Conservation (phyloP, 2,888 invertebrate species). For the Pyrgus malvae region DNA sequence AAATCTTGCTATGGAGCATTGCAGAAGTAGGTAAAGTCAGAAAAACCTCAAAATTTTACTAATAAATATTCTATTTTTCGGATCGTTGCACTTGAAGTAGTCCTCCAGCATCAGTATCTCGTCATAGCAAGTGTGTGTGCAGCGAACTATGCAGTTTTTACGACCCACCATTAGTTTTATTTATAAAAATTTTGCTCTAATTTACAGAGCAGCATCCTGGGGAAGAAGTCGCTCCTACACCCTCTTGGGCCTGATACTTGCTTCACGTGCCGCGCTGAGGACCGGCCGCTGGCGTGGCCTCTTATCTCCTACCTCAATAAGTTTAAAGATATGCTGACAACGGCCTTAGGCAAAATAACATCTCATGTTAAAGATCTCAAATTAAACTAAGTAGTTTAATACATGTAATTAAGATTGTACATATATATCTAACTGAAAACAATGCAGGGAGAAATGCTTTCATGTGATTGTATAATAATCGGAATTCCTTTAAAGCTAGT, state of each 20-base stretch:
- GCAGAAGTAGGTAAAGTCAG: too few species aligned
- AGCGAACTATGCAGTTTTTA: background rate
- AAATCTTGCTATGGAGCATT: too few species aligned
- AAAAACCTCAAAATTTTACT: too few species aligned
- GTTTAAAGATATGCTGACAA: constrained; percentile 48
- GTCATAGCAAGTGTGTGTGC: background rate
- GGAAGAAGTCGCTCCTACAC: constrained; percentile 51
- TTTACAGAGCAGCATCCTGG: constrained; percentile 57
- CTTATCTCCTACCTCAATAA: constrained; percentile 54
- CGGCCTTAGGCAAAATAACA: constrained; percentile 10
- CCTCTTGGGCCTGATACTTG: constrained; percentile 52
- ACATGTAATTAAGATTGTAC: too few species aligned
- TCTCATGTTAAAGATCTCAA: constrained; percentile 14
- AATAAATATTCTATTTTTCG: too few species aligned
- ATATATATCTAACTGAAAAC: too few species aligned
- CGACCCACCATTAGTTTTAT: background rate
- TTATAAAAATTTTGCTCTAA: background rate
- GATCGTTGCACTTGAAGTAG: too few species aligned
- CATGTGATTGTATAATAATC: too few species aligned
- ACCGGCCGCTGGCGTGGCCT: constrained; percentile 61
- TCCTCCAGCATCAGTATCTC: background rate
- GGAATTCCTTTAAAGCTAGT: too few species aligned
- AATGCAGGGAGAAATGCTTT: too few species aligned
- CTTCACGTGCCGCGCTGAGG: constrained; percentile 59
- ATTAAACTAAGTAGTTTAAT: background rate